Percentiles rank a stretch among this genome's conserved stretches.
Conservation (phyloP, 2,113 vertebrate species). For the Melanerpes aurifrons region DNA sequence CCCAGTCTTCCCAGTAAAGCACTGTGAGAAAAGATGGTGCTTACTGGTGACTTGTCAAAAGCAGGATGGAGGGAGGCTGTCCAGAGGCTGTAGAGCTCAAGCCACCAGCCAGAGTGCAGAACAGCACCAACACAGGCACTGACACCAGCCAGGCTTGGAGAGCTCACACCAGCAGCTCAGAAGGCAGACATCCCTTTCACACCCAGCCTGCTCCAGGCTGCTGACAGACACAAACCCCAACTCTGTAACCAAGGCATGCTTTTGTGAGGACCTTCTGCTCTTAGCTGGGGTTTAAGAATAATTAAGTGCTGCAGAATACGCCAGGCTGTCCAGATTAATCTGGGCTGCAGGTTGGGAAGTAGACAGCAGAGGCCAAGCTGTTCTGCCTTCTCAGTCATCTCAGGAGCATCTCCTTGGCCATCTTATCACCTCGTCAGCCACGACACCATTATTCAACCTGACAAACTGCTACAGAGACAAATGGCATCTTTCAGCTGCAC, state of each 20-base stretch:
- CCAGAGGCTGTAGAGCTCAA: background rate
- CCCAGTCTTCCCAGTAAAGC: background rate
- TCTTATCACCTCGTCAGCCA: rapidly evolving
- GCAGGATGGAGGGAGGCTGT: background rate
- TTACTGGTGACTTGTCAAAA: background rate
- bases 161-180: background rate
- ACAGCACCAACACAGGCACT: background rate
- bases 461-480: slow-evolving; percentile 39
- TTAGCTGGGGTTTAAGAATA: background rate
- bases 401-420: background rate
- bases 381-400: background rate
- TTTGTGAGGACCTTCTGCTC: background rate
- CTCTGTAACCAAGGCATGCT: background rate
- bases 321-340: slow-evolving; percentile 1
- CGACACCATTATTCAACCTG: slow-evolving; percentile 21
- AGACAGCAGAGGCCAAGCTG: background rate
- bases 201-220: background rate
- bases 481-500: slow-evolving; percentile 12
- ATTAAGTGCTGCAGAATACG: background rate
- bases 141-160: background rate
- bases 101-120: background rate
- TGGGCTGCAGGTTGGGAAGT: background rate
- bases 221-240: background rate
- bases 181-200: background rate
- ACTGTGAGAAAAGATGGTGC: background rate